phyloP scores from a whole-genome alignment of 1,140 invertebrate genomes.

The Pogonognathellus flavescens region DNA sequence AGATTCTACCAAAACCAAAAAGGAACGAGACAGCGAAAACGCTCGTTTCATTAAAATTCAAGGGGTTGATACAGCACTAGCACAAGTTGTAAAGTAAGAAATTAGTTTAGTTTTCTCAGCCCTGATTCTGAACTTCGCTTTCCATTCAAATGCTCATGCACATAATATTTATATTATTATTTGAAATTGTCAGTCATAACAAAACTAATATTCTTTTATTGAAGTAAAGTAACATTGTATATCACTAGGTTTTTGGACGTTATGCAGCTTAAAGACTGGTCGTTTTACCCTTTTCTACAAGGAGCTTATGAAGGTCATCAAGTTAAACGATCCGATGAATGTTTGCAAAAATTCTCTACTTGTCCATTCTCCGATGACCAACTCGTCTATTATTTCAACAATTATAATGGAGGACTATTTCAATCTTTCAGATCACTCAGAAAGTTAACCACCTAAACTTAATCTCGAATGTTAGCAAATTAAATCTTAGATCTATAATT shows the following conservation, averaged over 20 bases:
- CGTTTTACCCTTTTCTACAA: slow-evolving; percentile 64
- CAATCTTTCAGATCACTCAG: slow-evolving; percentile 75
- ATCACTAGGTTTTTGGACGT: slow-evolving; percentile 63
- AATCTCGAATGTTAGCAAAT: no score
- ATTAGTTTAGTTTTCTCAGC: not conserved
- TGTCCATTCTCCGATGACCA: slow-evolving; percentile 81
- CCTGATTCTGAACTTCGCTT: no score
- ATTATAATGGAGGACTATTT: slow-evolving; percentile 88
- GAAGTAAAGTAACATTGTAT: slow-evolving; percentile 39
- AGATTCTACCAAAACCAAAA: not conserved
- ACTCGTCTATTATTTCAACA: slow-evolving; percentile 84
- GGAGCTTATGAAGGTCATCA: slow-evolving; percentile 64
- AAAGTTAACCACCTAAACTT: no score
- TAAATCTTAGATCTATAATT: no score
- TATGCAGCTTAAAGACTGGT: slow-evolving; percentile 66
- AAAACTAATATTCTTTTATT: not conserved
- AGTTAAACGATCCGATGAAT: slow-evolving; percentile 60
- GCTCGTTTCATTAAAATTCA: slow-evolving; percentile 60
- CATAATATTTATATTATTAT: no score
- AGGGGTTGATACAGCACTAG: slow-evolving; percentile 63
- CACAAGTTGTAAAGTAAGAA: slow-evolving; percentile 65
- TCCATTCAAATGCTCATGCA: no score
- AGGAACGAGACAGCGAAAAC: slow-evolving; percentile 1
- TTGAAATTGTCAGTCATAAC: not conserved
- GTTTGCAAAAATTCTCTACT: slow-evolving; percentile 73